Evolutionary conservation across 2,888 invertebrate species (phyloP).

Genomic region (Zygaena filipendulae): DNA sequence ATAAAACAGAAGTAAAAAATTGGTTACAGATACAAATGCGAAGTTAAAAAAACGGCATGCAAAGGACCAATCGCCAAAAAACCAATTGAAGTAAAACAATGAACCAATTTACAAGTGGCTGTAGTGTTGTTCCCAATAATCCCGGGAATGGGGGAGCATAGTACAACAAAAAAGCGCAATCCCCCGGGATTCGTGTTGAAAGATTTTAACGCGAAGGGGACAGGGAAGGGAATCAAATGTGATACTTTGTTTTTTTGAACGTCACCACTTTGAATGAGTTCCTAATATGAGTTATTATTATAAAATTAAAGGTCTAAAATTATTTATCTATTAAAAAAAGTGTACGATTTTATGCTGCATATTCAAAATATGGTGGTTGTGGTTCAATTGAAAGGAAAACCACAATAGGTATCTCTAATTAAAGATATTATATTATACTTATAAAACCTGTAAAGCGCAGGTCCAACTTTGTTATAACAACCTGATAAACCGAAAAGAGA

Average conservation of each 20-base stretch:
- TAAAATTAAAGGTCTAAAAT: too few relatives aligned
- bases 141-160: conserved; percentile 26
- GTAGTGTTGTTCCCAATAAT: conserved; percentile 23
- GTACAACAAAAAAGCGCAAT: conserved; percentile 45
- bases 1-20: too few relatives aligned
- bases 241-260: conserved; percentile 60
- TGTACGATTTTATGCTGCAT: too few relatives aligned
- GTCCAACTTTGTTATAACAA: not conserved
- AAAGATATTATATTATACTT: not conserved
- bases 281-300: too few relatives aligned
- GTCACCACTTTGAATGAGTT: too few relatives aligned
- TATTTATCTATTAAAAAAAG: too few relatives aligned
- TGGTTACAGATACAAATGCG: too few relatives aligned
- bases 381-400: too few relatives aligned
- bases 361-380: too few relatives aligned
- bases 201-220: conserved; percentile 50
- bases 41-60: conserved; percentile 18
- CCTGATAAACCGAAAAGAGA: too few relatives aligned
- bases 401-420: conserved; percentile 8
- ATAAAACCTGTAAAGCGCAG: not conserved
- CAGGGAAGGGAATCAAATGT: conserved; percentile 31
- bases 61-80: conserved; percentile 25
- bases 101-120: conserved; percentile 45
- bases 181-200: conserved; percentile 47
- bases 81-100: conserved; percentile 45